Evolutionary conservation across 64 coral and sea anemone genomes (phyloP).

Genomic region (Dendronephthya gigantea): DNA sequence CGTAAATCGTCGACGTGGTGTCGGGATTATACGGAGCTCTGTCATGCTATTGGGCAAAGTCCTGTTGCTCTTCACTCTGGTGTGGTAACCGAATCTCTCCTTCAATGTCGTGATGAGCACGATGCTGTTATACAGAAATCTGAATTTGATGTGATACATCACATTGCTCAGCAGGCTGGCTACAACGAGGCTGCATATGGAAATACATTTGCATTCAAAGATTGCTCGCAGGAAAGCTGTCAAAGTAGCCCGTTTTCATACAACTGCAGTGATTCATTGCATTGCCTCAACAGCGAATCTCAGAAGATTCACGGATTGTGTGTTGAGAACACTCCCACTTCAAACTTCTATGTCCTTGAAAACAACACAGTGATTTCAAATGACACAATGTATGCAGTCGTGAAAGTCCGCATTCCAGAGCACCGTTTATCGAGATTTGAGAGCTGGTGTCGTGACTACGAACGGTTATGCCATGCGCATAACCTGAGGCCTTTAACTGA

Average conservation of each 20-base stretch:
- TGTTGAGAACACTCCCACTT: neutral
- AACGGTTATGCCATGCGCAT: neutral
- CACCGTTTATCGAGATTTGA: neutral
- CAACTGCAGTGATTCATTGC: neutral
- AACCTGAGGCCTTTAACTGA: neutral
- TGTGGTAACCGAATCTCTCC: neutral
- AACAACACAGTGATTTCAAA: neutral
- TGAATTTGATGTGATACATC: neutral
- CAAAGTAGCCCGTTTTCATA: neutral
- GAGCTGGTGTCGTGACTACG: neutral
- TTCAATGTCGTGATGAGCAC: neutral
- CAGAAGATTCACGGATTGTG: neutral
- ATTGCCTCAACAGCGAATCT: neutral
- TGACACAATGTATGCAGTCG: neutral
- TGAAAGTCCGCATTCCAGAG: neutral
- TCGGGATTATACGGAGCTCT: neutral
- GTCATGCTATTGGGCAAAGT: neutral
- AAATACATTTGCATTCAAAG: neutral
- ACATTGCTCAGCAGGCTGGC: neutral
- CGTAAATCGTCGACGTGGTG: neutral
- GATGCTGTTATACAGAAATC: neutral
- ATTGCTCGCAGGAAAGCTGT: neutral
- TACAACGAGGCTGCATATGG: neutral
- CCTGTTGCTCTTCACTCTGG: neutral
- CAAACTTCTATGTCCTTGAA: neutral